Percentiles rank a stretch among this genome's conserved stretches.
These are phyloP conservation scores for Scomberomorus guttatus DNA, from an alignment of 2,797 vertebrate genomes.

Conservation along the genomic window DNA sequence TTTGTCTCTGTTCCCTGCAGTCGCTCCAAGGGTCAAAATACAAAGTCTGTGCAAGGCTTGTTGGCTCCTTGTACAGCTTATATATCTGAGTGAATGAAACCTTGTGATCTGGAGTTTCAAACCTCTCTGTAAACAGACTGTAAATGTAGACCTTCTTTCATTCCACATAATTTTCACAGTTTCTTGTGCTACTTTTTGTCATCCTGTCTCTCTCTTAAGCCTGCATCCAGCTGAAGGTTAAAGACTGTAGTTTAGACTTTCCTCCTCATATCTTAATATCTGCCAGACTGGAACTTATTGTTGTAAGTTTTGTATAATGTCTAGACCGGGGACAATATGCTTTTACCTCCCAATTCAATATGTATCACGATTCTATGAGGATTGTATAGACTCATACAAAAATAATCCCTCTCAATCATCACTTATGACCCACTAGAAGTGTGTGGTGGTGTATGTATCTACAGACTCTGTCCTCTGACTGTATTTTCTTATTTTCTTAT, in stretches of 20 bases:
- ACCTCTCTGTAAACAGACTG: neutral
- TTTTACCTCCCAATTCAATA: no score
- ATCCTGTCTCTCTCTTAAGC: neutral
- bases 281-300: neutral
- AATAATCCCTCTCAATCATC: no score
- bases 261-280: neutral
- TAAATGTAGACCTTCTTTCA: neutral
- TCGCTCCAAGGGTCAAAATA: slow-evolving; percentile 17
- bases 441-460: no score
- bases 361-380: no score
- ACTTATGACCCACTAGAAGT: no score
- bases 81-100: neutral
- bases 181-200: neutral
- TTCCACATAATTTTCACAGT: slow-evolving; percentile 1
- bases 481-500: no score
- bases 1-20: slow-evolving; percentile 10
- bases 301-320: no score
- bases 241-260: neutral
- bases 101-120: neutral
- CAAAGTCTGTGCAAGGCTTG: slow-evolving; percentile 1
- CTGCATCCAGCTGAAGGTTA: no score
- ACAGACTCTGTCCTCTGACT: no score
- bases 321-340: no score
- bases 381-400: no score
- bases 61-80: slow-evolving; percentile 20